Evolutionary conservation across 2,113 vertebrate species (phyloP).

Genomic region (Ariopsis seemanni): DNA sequence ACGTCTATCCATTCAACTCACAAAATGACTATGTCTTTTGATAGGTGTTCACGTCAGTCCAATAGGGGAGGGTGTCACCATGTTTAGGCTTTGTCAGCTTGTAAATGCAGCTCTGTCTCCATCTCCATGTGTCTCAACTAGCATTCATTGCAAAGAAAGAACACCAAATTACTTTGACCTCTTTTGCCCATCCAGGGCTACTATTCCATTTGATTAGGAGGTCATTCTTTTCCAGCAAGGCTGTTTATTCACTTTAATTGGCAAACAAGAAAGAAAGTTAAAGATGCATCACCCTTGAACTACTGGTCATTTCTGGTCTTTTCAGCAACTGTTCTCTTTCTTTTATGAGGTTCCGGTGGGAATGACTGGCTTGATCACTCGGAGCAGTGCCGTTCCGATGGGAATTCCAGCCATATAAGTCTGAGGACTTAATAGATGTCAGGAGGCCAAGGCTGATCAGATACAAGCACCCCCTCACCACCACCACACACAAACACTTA

Average conservation of each 20-base stretch:
- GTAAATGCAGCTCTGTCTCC: conserved; percentile 71
- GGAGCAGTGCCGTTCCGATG: conserved; percentile 53
- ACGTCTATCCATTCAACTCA: conserved; percentile 61
- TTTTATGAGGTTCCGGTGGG: conserved; percentile 45
- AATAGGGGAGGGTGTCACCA: conserved; percentile 70
- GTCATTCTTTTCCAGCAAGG: conserved; percentile 54
- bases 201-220: conserved; percentile 61
- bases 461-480: conserved; percentile 44
- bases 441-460: conserved; percentile 51
- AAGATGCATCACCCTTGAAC: conserved; percentile 38
- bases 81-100: conserved; percentile 74
- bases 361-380: conserved; percentile 29
- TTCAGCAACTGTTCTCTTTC: conserved; percentile 35
- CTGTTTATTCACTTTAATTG: conserved; percentile 67
- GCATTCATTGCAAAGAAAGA: conserved; percentile 63
- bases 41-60: conserved; percentile 70
- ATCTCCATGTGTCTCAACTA: conserved; percentile 60
- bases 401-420: conserved; percentile 54
- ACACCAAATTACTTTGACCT: conserved; percentile 71
- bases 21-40: conserved; percentile 73
- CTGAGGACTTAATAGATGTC: conserved; percentile 37
- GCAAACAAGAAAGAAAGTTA: conserved; percentile 56
- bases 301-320: conserved; percentile 19
- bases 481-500: conserved; percentile 47
- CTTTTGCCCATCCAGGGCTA: conserved; percentile 62